These are phyloP conservation scores for Percina caprodes DNA, from an alignment of 2,113 vertebrate genomes.

Conservation along the genomic window DNA sequence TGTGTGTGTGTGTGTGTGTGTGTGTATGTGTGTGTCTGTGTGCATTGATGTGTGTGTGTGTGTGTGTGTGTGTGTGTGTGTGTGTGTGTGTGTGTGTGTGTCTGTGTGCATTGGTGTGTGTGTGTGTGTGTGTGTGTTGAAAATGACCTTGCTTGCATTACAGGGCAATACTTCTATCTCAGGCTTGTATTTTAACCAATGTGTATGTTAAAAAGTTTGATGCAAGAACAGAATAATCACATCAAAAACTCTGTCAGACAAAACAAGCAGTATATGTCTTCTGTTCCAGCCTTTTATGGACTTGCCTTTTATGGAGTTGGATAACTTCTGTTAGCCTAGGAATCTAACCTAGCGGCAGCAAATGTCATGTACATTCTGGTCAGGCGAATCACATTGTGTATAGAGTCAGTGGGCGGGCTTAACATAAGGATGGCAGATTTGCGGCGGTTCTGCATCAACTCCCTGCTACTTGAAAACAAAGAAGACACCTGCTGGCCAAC, in stretches of 20 bases:
- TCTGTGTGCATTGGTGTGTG: no score
- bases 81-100: conserved; percentile 14
- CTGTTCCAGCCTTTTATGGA: conserved; percentile 36
- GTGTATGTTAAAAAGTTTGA: conserved; percentile 39
- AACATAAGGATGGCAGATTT: no score
- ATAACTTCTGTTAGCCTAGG: no score
- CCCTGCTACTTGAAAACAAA: no score
- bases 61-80: conserved; percentile 39
- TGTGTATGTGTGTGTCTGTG: conserved; percentile 20
- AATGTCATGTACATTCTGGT: no score
- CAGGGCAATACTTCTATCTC: conserved; percentile 15
- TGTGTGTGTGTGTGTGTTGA: conserved; percentile 43
- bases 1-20: conserved; percentile 14
- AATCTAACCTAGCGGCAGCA: no score
- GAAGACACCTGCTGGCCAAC: no score
- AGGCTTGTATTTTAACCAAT: conserved; percentile 24
- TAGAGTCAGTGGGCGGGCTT: no score
- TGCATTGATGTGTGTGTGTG: conserved; percentile 11
- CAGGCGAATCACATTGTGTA: no score
- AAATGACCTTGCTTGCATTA: conserved; percentile 61
- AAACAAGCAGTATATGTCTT: conserved; percentile 46
- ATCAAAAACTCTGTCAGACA: conserved; percentile 49
- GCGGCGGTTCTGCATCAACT: no score
- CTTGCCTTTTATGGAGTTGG: conserved; percentile 21
- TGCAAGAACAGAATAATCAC: conserved; percentile 44